phyloP scores from a whole-genome alignment of 2,888 invertebrate species.

The Ormyrus nitidulus region DNA sequence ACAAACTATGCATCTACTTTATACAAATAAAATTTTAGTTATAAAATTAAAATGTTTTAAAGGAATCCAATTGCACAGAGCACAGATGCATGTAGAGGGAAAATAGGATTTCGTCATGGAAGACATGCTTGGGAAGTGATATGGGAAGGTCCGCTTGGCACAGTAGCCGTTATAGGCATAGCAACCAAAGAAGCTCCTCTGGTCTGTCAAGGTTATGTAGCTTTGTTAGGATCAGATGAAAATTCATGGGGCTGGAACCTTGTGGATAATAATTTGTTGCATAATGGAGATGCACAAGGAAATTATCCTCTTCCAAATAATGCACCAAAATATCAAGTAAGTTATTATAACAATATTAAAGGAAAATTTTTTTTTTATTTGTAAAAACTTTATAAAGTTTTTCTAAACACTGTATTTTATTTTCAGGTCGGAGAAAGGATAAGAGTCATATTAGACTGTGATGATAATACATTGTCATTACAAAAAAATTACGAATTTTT shows the following conservation, averaged over 20 bases:
- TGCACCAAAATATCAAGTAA: constrained; percentile 97
- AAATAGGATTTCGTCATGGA: constrained; percentile 93
- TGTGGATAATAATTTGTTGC: constrained; percentile 96
- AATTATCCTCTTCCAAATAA: constrained; percentile 96
- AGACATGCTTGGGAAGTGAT: constrained; percentile 98
- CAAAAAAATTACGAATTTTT: constrained; percentile 98
- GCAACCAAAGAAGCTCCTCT: constrained; percentile 95
- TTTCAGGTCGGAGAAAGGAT: constrained; percentile 95
- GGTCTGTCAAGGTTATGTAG: constrained; percentile 96
- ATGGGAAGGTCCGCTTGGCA: constrained; percentile 98
- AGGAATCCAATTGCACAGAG: constrained; percentile 99
- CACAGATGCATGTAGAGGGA: constrained; percentile 95
- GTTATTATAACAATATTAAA: neutral
- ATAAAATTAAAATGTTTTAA: constrained; percentile 26
- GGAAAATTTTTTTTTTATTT: too few relatives aligned
- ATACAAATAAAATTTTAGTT: too few relatives aligned
- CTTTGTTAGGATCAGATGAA: constrained; percentile 95
- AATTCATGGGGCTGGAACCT: constrained; percentile 99
- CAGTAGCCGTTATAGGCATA: constrained; percentile 97
- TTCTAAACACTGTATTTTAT: neutral
- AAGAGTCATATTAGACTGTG: constrained; percentile 97
- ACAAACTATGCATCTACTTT: too few relatives aligned
- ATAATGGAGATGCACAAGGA: constrained; percentile 96
- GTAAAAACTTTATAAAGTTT: too few relatives aligned
- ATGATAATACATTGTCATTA: constrained; percentile 96